Conservation (phyloP, 2,113 vertebrate genomes). For the Mystacornis crossleyi region DNA sequence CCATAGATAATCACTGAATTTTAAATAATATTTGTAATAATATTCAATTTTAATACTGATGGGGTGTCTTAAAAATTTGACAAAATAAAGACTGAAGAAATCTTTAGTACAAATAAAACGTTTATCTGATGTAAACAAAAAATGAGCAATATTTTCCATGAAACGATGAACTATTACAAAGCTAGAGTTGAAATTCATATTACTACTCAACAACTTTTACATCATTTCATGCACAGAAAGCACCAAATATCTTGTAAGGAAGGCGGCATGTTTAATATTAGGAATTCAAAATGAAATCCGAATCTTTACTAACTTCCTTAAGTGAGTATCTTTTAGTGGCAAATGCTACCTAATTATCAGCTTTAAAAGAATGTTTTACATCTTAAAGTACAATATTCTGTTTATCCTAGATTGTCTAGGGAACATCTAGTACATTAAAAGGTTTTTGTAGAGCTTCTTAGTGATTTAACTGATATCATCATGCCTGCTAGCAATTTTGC, state of each 20-base stretch:
- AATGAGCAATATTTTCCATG: neutral
- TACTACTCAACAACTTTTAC: neutral
- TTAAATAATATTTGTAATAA: constrained; percentile 30
- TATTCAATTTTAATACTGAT: neutral
- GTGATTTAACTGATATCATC: constrained; percentile 68
- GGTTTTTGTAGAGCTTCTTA: constrained; percentile 63
- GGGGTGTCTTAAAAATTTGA: neutral
- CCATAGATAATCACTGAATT: constrained; percentile 18
- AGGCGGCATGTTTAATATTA: neutral
- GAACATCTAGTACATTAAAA: constrained; percentile 72
- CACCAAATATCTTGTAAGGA: neutral
- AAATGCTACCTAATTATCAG: constrained; percentile 52
- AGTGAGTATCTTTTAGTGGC: constrained; percentile 34
- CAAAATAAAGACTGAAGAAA: neutral
- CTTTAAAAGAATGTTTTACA: constrained; percentile 68
- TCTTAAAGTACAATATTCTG: constrained; percentile 73
- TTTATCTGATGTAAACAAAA: neutral
- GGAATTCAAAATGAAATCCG: constrained; percentile 2
- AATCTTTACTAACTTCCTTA: constrained; percentile 71
- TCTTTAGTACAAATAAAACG: neutral
- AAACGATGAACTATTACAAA: neutral
- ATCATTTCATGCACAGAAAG: neutral
- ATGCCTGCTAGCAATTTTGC: constrained; percentile 75
- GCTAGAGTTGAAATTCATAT: neutral
- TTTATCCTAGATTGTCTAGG: constrained; percentile 73